Conservation (phyloP, 2,888 invertebrate genomes). For the Synergus laeviventris region DNA sequence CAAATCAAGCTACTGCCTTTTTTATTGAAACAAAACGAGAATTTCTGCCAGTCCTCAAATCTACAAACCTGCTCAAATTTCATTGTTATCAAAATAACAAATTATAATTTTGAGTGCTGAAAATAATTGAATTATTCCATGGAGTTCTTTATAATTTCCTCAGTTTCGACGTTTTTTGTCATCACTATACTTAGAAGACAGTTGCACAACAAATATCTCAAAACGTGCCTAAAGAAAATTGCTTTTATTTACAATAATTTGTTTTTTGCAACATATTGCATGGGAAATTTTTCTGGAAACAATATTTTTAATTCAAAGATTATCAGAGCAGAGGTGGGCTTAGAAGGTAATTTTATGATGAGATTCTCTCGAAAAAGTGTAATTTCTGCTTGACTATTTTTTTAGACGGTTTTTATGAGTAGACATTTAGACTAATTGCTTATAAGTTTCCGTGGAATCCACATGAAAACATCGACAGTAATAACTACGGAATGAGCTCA, state of each 20-base stretch:
- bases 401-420: conserved; percentile 40
- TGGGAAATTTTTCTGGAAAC: no score
- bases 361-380: not conserved
- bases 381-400: not conserved
- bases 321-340: not conserved
- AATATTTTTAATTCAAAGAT: not conserved
- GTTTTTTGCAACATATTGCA: no score
- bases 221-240: no score
- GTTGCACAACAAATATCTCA: no score
- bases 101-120: no score
- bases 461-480: conserved; percentile 47
- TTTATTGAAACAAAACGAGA: not conserved
- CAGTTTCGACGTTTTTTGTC: no score
- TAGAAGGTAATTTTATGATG: conserved; percentile 2
- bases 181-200: no score
- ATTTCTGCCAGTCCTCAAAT: not conserved
- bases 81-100: no score
- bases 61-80: not conserved
- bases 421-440: conserved; percentile 48
- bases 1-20: not conserved
- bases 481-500: conserved; percentile 48
- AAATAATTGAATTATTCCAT: no score
- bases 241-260: no score
- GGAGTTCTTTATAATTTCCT: no score
- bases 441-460: conserved; percentile 46